These are phyloP conservation scores for Drosophila parabipectinata DNA, from an alignment of 1,140 invertebrate species.

Conservation along the genomic window DNA sequence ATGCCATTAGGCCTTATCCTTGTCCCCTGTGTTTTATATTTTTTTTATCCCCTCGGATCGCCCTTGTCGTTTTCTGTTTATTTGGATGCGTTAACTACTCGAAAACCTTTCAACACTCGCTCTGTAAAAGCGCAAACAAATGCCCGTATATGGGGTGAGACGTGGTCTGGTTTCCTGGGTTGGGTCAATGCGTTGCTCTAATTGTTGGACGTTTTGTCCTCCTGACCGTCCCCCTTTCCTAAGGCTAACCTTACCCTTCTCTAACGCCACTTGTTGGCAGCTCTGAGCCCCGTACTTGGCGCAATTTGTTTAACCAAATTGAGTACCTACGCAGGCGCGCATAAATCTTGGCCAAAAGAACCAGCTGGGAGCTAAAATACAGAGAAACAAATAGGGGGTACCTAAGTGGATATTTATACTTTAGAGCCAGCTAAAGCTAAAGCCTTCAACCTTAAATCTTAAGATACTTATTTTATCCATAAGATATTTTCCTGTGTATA, in stretches of 20 bases:
- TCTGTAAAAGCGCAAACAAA: conserved; percentile 41
- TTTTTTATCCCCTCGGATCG: conserved; percentile 2
- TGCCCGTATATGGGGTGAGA: conserved; percentile 16
- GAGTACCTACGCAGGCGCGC: conserved; percentile 47
- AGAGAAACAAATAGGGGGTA: conserved; percentile 1
- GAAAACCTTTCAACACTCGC: conserved; percentile 58
- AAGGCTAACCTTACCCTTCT: conserved; percentile 2
- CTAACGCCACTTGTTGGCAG: conserved; percentile 23
- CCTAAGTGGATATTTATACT: neutral
- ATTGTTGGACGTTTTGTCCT: conserved; percentile 50
- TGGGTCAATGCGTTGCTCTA: conserved; percentile 67
- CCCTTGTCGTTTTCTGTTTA: conserved; percentile 5
- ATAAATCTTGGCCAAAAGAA: conserved; percentile 61
- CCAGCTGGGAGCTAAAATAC: conserved; percentile 28
- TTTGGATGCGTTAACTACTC: conserved; percentile 45
- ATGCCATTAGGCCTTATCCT: conserved; percentile 44
- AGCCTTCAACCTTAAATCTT: neutral
- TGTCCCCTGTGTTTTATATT: conserved; percentile 16
- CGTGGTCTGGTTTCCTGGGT: conserved; percentile 13
- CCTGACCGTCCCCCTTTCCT: conserved; percentile 10
- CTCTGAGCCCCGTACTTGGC: conserved; percentile 45
- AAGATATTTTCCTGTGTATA: conserved; percentile 9
- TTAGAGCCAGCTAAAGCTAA: too few relatives aligned
- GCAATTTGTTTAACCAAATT: conserved; percentile 71
- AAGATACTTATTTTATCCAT: neutral